Evolutionary conservation across 1,140 invertebrate species (phyloP).

Genomic region (Cardiocondyla obscurior): DNA sequence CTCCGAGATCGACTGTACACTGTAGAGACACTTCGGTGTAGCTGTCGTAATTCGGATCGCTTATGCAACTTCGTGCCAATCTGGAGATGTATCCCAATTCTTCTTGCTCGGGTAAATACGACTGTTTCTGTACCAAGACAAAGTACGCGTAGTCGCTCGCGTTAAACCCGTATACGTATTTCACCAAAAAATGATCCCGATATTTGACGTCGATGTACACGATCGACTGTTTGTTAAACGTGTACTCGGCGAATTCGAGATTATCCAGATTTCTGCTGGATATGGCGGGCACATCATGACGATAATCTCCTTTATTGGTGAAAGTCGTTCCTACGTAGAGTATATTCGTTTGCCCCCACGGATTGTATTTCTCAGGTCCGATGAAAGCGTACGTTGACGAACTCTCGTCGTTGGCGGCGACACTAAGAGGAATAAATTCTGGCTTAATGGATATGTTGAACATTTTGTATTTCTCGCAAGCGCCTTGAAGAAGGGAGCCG

Average conservation of each 20-base stretch:
- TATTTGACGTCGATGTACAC: conserved; percentile 97
- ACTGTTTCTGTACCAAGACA: conserved; percentile 96
- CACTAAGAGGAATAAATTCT: conserved; percentile 90
- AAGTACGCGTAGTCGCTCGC: conserved; percentile 97
- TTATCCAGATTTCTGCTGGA: conserved; percentile 92
- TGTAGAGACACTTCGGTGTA: conserved; percentile 97
- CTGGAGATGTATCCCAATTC: conserved; percentile 95
- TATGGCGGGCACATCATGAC: conserved; percentile 97
- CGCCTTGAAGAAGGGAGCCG: conserved; percentile 93
- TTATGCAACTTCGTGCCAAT: conserved; percentile 95
- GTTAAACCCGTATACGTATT: conserved; percentile 98
- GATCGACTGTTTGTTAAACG: conserved; percentile 93
- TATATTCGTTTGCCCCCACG: conserved; percentile 90
- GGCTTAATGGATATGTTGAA: conserved; percentile 91
- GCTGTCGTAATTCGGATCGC: conserved; percentile 96
- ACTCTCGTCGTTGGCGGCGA: conserved; percentile 95
- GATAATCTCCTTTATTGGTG: conserved; percentile 95
- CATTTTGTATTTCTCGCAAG: conserved; percentile 94
- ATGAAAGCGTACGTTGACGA: conserved; percentile 98
- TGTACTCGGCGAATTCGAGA: conserved; percentile 91
- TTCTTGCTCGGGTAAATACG: conserved; percentile 93
- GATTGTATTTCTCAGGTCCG: conserved; percentile 93
- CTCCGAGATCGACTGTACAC: conserved; percentile 87
- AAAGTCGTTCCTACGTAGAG: conserved; percentile 98
- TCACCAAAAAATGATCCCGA: conserved; percentile 96